phyloP scores from a whole-genome alignment of 2,797 vertebrate genomes.

The Acridotheres tristis region DNA sequence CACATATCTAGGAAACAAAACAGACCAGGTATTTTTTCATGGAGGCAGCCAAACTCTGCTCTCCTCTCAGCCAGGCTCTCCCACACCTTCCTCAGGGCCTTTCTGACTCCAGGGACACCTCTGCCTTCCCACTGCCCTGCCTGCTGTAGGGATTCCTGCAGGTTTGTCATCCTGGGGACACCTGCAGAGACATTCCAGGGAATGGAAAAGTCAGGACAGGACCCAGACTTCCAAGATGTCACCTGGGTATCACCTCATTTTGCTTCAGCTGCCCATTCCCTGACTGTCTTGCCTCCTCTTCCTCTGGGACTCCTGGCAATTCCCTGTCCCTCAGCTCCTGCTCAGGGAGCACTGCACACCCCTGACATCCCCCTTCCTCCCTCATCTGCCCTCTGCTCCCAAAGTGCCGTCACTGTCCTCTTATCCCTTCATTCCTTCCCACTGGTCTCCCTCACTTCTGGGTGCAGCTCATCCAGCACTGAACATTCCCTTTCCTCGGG shows the following conservation, averaged over 20 bases:
- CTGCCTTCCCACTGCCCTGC: not conserved
- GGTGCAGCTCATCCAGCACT: not conserved
- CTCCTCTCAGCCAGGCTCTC: not conserved
- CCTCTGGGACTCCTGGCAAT: not conserved
- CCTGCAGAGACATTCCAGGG: not conserved
- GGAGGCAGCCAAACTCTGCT: conserved; percentile 47
- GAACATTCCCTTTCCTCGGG: fast-evolving
- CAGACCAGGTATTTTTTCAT: conserved; percentile 52
- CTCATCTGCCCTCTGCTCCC: conserved; percentile 9
- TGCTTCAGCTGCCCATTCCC: not conserved
- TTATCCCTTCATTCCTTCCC: not conserved
- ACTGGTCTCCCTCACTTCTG: fast-evolving
- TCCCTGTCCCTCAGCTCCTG: not conserved
- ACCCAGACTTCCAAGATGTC: not conserved
- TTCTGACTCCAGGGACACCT: not conserved
- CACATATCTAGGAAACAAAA: conserved; percentile 53
- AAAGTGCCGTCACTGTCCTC: not conserved
- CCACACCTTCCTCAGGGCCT: not conserved
- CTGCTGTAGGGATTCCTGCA: fast-evolving
- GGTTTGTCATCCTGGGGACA: not conserved
- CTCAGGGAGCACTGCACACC: not conserved
- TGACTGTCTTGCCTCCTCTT: not conserved
- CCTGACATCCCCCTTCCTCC: not conserved
- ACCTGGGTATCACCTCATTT: fast-evolving
- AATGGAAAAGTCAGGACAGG: not conserved